Evolutionary conservation across 1,140 invertebrate species (phyloP).

Genomic region (Patella vulgata): DNA sequence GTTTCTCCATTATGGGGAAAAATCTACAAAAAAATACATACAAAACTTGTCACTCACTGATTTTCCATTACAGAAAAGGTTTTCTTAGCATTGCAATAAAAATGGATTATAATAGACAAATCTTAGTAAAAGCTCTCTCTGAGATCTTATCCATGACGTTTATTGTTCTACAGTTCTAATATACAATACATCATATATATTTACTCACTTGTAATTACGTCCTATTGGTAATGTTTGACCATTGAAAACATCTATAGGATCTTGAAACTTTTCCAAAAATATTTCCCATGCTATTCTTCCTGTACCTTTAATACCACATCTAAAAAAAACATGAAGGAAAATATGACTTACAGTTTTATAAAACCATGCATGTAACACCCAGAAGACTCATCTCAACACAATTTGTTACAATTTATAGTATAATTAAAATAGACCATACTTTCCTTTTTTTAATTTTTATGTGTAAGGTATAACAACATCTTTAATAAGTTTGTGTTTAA

Average conservation of each 20-base stretch:
- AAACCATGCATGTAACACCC: too few species aligned
- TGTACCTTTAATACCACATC: conserved; percentile 55
- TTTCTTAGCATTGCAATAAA: neutral
- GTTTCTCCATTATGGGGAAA: conserved; percentile 58
- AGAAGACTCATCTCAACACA: too few species aligned
- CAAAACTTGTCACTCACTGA: neutral
- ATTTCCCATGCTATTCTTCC: conserved; percentile 60
- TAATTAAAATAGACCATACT: neutral
- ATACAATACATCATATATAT: too few species aligned
- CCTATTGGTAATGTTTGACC: conserved; percentile 62
- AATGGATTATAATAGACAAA: too few species aligned
- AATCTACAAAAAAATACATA: conserved; percentile 39
- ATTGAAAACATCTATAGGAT: conserved; percentile 53
- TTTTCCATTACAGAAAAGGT: too few species aligned
- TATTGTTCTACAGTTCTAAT: too few species aligned
- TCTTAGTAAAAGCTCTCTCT: too few species aligned
- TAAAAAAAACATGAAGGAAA: conserved; percentile 33
- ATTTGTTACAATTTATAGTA: neutral
- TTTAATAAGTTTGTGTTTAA: too few species aligned
- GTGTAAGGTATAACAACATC: too few species aligned
- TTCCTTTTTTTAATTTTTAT: too few species aligned
- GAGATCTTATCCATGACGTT: too few species aligned
- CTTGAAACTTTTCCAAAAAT: conserved; percentile 63
- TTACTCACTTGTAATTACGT: conserved; percentile 57
- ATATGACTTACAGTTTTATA: too few species aligned